These are phyloP conservation scores for Moxostoma hubbsi DNA, from an alignment of 2,797 vertebrate genomes.

Conservation along the genomic window DNA sequence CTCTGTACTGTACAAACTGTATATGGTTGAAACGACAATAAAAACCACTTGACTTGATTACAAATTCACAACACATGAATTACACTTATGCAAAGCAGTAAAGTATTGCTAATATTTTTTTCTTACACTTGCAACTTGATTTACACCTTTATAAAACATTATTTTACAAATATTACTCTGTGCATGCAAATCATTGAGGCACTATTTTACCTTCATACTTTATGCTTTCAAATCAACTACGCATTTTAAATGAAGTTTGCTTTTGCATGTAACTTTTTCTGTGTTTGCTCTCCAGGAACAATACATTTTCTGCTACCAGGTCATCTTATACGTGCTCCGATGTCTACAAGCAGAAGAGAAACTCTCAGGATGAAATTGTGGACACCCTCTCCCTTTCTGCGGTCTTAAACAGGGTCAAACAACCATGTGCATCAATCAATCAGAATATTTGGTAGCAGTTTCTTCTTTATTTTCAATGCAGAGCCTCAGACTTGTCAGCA, in stretches of 20 bases:
- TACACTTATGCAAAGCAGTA: too few species aligned
- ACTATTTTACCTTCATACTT: too few species aligned
- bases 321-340: slow-evolving; percentile 92
- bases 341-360: slow-evolving; percentile 92
- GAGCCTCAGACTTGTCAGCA: slow-evolving; percentile 59
- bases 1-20: too few species aligned
- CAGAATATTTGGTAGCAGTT: not conserved
- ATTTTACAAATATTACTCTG: too few species aligned
- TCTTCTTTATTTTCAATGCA: not conserved
- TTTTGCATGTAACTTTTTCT: not conserved
- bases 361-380: slow-evolving; percentile 74
- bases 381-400: slow-evolving; percentile 36
- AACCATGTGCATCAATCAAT: slow-evolving; percentile 16
- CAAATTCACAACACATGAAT: too few species aligned
- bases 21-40: too few species aligned
- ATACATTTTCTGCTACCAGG: slow-evolving; percentile 98
- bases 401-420: slow-evolving; percentile 37
- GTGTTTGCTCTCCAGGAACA: slow-evolving; percentile 82
- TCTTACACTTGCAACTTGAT: too few species aligned
- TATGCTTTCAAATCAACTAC: not conserved
- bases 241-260: not conserved
- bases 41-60: too few species aligned
- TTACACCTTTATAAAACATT: too few species aligned
- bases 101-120: too few species aligned
- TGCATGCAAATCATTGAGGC: too few species aligned